Conservation (phyloP, 2,113 vertebrate genomes). For the Mionectes macconnelli region DNA sequence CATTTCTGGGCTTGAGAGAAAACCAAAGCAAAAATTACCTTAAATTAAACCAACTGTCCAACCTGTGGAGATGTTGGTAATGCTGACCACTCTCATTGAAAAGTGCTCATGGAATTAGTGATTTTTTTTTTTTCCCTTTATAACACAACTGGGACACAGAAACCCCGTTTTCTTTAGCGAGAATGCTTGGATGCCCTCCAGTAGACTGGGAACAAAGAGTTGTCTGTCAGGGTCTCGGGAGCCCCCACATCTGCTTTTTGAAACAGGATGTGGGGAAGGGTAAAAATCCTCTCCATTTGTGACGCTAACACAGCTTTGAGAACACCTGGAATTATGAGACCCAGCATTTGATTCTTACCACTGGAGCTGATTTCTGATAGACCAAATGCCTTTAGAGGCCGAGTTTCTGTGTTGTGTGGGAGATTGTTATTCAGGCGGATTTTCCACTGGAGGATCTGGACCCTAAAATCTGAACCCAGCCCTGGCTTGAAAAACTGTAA, state of each 20-base stretch:
- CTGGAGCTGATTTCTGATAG: background rate
- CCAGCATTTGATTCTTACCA: background rate
- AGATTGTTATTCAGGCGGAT: background rate
- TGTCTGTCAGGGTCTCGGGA: conserved; percentile 23
- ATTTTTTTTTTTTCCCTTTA: background rate
- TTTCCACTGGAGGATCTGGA: background rate
- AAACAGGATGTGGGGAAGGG: conserved; percentile 44
- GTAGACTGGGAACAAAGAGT: conserved; percentile 24
- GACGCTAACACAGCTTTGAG: background rate
- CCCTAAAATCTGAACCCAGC: background rate
- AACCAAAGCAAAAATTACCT: background rate
- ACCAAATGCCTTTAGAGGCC: background rate
- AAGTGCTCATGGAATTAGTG: background rate
- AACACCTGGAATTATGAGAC: conserved; percentile 35
- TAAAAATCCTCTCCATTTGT: conserved; percentile 26
- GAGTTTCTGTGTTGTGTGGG: background rate
- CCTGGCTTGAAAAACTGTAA: background rate
- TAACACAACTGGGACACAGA: background rate
- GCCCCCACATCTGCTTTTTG: conserved; percentile 46
- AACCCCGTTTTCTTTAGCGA: background rate
- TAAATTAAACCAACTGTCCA: background rate
- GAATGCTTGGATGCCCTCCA: conserved; percentile 36
- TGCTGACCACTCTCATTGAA: background rate
- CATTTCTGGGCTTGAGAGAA: background rate
- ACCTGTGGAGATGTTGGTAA: background rate